Evolutionary conservation across 1,140 invertebrate genomes (phyloP).

Genomic region (Drosophila nikananu): DNA sequence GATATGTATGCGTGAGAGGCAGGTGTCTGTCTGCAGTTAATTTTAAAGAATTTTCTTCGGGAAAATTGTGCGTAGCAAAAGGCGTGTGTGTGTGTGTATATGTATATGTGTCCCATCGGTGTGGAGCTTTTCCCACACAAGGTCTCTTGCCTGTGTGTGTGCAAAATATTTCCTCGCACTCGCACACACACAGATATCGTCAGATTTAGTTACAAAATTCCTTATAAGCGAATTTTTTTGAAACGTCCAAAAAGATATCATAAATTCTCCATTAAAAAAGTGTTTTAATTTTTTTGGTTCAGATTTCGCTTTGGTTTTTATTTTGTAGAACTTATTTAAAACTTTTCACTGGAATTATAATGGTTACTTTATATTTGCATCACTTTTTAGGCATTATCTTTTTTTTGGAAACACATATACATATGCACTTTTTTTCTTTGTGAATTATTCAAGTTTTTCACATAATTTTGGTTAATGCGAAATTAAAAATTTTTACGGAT

Average conservation of each 20-base stretch:
- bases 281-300: neutral
- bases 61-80: conserved; percentile 71
- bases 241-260: conserved; percentile 55
- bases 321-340: conserved; percentile 2
- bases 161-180: conserved; percentile 58
- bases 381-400: conserved; percentile 11
- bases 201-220: conserved; percentile 85
- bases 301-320: conserved; percentile 15
- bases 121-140: conserved; percentile 58
- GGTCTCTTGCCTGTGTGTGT: conserved; percentile 34
- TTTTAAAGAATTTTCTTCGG: conserved; percentile 63
- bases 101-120: conserved; percentile 38
- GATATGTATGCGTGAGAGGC: conserved; percentile 49
- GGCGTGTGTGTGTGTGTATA: conserved; percentile 38
- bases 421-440: conserved; percentile 52
- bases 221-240: conserved; percentile 81
- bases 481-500: conserved; percentile 7
- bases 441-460: conserved; percentile 16
- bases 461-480: neutral
- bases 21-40: conserved; percentile 83
- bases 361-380: neutral
- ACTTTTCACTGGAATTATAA: conserved; percentile 32
- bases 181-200: conserved; percentile 21
- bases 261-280: conserved; percentile 24
- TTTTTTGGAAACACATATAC: conserved; percentile 59